phyloP scores from a whole-genome alignment of 2,888 invertebrate genomes.

The Napeogenes sylphis region DNA sequence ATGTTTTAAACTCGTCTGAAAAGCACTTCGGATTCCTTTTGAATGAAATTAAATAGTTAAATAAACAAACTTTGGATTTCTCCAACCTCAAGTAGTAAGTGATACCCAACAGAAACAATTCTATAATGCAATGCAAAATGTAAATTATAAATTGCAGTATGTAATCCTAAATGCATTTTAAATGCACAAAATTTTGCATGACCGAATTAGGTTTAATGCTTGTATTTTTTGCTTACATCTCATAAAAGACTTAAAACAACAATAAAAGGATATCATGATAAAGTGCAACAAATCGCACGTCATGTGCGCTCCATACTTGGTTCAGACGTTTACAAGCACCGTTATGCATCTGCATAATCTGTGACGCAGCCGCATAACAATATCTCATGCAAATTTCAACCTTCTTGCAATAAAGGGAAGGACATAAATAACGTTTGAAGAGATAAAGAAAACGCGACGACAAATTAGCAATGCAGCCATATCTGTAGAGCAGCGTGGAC shows the following conservation, averaged over 20 bases:
- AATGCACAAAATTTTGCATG: not conserved
- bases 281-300: slow-evolving; percentile 68
- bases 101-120: not conserved
- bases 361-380: slow-evolving; percentile 25
- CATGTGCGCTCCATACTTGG: slow-evolving; percentile 61
- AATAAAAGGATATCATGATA: slow-evolving; percentile 40
- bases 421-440: slow-evolving; percentile 17
- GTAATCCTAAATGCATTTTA: not conserved
- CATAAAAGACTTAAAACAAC: slow-evolving; percentile 22
- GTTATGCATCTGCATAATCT: slow-evolving; percentile 49
- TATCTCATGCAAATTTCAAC: slow-evolving; percentile 29
- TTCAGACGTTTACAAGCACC: slow-evolving; percentile 46
- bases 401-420: slow-evolving; percentile 23
- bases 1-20: slow-evolving; percentile 13
- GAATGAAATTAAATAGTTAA: slow-evolving; percentile 3
- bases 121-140: not conserved
- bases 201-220: not conserved
- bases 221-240: slow-evolving; percentile 1
- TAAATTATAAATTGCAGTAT: not conserved
- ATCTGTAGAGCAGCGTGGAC: slow-evolving; percentile 27
- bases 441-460: slow-evolving; percentile 22
- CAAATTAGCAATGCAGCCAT: slow-evolving; percentile 39
- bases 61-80: not conserved
- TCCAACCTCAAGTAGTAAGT: not conserved
- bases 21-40: slow-evolving; percentile 4